Evolutionary conservation across 2,113 vertebrate genomes (phyloP).

Genomic region (Psilopogon haemacephalus): DNA sequence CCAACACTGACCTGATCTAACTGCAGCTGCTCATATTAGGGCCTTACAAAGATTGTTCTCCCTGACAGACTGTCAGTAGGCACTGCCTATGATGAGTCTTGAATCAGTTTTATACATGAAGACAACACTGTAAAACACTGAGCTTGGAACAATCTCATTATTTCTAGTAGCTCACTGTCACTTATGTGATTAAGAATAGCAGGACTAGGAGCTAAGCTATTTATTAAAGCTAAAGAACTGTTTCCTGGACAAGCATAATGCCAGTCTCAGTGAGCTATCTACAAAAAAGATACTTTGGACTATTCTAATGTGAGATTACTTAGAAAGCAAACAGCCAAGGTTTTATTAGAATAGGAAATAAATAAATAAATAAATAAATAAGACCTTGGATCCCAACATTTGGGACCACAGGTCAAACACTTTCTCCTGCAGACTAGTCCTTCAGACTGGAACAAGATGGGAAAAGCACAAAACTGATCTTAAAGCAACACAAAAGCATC

Average conservation of each 20-base stretch:
- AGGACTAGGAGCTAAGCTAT: background rate
- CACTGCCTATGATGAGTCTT: background rate
- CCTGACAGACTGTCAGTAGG: background rate
- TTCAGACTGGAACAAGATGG: too few relatives aligned
- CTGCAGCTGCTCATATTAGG: background rate
- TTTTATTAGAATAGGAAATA: background rate
- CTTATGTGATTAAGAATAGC: background rate
- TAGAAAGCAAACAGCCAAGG: background rate
- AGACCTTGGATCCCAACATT: background rate
- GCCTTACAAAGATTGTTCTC: background rate
- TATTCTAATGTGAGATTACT: background rate
- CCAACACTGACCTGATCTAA: background rate
- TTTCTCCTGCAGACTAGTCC: background rate
- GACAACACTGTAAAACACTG: background rate
- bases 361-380: background rate
- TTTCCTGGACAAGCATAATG: background rate
- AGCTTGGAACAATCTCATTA: background rate
- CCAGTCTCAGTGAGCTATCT: background rate
- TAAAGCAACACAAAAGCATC: background rate
- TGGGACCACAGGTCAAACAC: background rate
- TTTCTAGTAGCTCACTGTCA: background rate
- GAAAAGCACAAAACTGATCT: background rate
- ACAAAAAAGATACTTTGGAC: background rate
- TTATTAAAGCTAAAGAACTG: background rate
- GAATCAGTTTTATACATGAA: background rate